These are phyloP conservation scores for Decapterus maruadsi DNA, from an alignment of 2,797 vertebrate species.

Conservation along the genomic window DNA sequence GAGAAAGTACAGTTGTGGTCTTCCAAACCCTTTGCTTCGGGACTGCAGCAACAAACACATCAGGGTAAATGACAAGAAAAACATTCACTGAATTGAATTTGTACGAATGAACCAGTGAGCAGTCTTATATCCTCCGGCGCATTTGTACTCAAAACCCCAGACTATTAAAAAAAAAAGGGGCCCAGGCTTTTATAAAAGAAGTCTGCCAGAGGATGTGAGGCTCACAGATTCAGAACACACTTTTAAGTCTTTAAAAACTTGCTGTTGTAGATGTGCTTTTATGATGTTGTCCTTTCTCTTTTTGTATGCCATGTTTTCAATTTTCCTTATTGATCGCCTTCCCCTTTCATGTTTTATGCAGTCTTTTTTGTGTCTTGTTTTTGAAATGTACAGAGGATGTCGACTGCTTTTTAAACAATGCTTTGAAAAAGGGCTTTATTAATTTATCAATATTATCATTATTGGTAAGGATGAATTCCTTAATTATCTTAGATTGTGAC, in stretches of 20 bases:
- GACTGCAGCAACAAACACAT: constrained; percentile 94
- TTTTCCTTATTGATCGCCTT: not conserved
- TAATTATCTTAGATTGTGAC: not conserved
- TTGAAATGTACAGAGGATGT: not conserved
- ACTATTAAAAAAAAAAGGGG: not conserved
- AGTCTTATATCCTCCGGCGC: not conserved
- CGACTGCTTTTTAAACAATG: not conserved
- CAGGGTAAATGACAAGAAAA: constrained; percentile 79
- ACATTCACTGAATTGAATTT: not conserved
- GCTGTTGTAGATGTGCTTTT: not conserved
- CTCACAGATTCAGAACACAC: not conserved
- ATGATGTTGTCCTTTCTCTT: not conserved
- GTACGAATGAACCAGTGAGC: not conserved
- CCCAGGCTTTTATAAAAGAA: not conserved
- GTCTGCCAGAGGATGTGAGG: not conserved
- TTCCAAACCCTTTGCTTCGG: constrained; percentile 94
- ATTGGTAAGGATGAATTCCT: not conserved
- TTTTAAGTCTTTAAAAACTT: not conserved
- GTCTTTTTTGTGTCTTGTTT: not conserved
- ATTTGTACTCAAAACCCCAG: not conserved
- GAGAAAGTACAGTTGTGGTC: constrained; percentile 94
- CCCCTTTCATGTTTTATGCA: not conserved
- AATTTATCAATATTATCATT: not conserved
- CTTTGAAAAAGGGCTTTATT: not conserved
- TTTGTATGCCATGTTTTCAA: not conserved